Evolutionary conservation across 2,113 vertebrate genomes (phyloP).

Genomic region (Perca schrenkii): DNA sequence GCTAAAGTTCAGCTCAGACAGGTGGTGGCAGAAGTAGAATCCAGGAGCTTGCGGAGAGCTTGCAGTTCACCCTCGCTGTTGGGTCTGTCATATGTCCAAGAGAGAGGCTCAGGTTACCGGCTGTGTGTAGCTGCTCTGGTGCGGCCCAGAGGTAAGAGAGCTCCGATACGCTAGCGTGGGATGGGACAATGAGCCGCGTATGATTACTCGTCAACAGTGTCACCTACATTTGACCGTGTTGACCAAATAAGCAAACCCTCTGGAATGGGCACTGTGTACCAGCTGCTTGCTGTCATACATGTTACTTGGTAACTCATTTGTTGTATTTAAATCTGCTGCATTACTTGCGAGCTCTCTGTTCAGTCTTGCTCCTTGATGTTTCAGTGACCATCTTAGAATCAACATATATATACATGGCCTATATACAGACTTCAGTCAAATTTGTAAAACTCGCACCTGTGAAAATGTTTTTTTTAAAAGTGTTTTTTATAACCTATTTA

Average conservation of each 20-base stretch:
- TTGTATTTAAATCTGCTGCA: background rate
- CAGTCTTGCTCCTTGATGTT: background rate
- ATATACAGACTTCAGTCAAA: background rate
- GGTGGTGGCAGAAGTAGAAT: slow-evolving; percentile 12
- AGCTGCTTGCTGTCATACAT: slow-evolving; percentile 54
- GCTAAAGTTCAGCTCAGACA: background rate
- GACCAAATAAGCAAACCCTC: slow-evolving; percentile 52
- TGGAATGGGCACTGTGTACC: slow-evolving; percentile 43
- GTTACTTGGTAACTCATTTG: background rate
- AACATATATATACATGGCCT: background rate
- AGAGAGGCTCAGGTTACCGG: slow-evolving; percentile 71
- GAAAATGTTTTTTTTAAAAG: background rate
- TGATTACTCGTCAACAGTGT: slow-evolving; percentile 80
- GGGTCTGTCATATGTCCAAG: slow-evolving; percentile 69
- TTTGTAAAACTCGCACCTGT: background rate
- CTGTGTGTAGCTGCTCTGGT: slow-evolving; percentile 54
- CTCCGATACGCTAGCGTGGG: slow-evolving; percentile 65
- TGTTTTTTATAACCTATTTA: background rate
- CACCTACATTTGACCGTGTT: slow-evolving; percentile 77
- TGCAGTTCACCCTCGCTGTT: slow-evolving; percentile 39
- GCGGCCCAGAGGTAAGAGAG: slow-evolving; percentile 72
- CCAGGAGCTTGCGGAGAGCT: slow-evolving; percentile 20
- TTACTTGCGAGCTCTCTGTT: background rate
- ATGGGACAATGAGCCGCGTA: slow-evolving; percentile 76
- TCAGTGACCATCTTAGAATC: background rate